A percentile compares a stretch with the other conserved stretches of the same genome.
Evolutionary conservation across 2,797 vertebrate species (phyloP).

Genomic region (Emys orbicularis): DNA sequence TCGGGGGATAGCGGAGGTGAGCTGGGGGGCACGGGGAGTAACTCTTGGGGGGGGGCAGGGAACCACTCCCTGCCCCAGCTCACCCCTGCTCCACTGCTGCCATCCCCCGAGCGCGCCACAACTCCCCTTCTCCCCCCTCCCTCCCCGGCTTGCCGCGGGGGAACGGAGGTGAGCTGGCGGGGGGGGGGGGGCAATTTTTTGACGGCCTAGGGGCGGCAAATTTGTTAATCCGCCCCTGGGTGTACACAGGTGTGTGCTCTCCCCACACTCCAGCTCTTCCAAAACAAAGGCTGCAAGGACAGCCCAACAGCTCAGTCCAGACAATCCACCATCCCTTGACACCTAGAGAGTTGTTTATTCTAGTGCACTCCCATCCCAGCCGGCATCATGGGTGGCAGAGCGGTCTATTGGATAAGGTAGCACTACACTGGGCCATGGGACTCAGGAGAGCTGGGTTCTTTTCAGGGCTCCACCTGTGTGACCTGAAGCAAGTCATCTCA

Average conservation of each 20-base stretch:
- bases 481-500: background rate
- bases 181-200: no score
- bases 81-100: no score
- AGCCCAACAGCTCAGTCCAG: background rate
- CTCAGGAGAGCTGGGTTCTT: background rate
- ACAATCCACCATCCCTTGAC: background rate
- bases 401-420: background rate
- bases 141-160: no score
- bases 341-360: background rate
- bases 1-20: no score
- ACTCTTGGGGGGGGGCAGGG: no score
- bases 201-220: no score
- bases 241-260: background rate
- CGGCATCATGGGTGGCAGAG: background rate
- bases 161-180: no score
- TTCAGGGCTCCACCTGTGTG: background rate
- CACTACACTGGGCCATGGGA: background rate
- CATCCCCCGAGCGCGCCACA: no score
- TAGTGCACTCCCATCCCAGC: background rate
- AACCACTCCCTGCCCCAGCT: no score
- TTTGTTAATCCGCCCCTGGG: no score
- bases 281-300: background rate
- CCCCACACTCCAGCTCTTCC: background rate
- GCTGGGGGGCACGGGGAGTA: no score
- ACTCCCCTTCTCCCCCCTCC: no score